Percentiles rank a stretch among this genome's conserved stretches.
These are phyloP conservation scores for Falco concolor DNA, from an alignment of 2,797 vertebrate genomes.

Conservation along the genomic window DNA sequence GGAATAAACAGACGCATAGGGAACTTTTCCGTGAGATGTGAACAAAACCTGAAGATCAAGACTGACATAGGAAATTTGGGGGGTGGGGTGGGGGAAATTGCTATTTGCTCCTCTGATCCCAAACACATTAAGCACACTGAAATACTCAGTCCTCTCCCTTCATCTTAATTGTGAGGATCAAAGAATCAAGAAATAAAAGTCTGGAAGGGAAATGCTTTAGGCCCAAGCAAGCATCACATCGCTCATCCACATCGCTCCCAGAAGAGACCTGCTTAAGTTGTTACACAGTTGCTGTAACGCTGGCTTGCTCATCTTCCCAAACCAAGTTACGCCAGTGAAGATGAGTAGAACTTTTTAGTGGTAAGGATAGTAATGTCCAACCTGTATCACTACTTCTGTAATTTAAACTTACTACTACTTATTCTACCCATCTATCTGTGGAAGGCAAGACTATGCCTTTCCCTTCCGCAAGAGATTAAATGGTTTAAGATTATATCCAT, in stretches of 20 bases:
- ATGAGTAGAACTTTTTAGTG: neutral
- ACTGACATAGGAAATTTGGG: neutral
- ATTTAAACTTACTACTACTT: neutral
- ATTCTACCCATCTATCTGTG: neutral
- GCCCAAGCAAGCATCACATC: neutral
- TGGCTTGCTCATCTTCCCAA: neutral
- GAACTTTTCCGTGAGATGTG: neutral
- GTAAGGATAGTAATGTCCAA: neutral
- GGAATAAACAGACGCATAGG: neutral
- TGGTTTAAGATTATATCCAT: neutral
- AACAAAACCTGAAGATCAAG: neutral
- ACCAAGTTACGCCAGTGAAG: neutral
- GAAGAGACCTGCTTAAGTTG: neutral
- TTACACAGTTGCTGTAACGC: neutral
- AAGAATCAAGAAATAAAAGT: neutral
- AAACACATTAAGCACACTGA: neutral
- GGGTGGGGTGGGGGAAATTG: neutral
- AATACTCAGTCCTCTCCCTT: neutral
- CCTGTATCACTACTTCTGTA: neutral
- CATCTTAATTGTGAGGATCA: neutral
- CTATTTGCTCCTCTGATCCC: neutral
- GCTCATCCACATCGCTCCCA: neutral
- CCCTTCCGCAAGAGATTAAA: neutral
- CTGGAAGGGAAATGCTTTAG: neutral
- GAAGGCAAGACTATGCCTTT: neutral